These are phyloP conservation scores for Poecilia gillii DNA, from an alignment of 2,797 vertebrate species.

Conservation along the genomic window DNA sequence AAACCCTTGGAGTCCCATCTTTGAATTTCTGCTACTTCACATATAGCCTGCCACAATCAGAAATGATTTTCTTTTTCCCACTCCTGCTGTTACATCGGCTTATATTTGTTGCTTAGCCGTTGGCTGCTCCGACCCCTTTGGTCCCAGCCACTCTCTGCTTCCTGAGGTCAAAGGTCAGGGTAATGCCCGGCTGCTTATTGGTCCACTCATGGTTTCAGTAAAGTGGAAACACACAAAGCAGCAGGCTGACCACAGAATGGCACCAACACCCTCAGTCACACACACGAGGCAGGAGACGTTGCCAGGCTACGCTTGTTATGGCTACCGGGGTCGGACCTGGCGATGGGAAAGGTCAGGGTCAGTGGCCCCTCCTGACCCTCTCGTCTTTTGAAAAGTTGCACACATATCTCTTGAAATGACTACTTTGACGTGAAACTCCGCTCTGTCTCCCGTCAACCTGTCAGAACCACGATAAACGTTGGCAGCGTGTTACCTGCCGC, in stretches of 20 bases:
- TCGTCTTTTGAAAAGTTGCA: slow-evolving; percentile 51
- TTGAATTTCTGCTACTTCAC: slow-evolving; percentile 28
- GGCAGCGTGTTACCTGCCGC: slow-evolving; percentile 17
- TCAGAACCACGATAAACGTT: slow-evolving; percentile 28
- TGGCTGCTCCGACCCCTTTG: slow-evolving; percentile 45
- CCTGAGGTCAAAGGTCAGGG: slow-evolving; percentile 61
- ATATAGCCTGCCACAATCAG: slow-evolving; percentile 11
- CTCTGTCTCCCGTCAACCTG: slow-evolving; percentile 6
- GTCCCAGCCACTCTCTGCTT: slow-evolving; percentile 47
- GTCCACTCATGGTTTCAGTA: slow-evolving; percentile 50
- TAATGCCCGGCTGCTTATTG: slow-evolving; percentile 64
- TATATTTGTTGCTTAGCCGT: slow-evolving; percentile 42
- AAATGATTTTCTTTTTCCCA: background rate
- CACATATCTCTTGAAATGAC: slow-evolving; percentile 28
- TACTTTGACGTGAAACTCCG: slow-evolving; percentile 4
- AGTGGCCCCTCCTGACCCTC: slow-evolving; percentile 49
- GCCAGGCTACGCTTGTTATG: slow-evolving; percentile 25
- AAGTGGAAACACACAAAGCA: slow-evolving; percentile 69
- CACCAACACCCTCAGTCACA: slow-evolving; percentile 40
- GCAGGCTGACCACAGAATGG: slow-evolving; percentile 53
- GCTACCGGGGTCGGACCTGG: slow-evolving; percentile 28
- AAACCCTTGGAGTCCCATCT: slow-evolving; percentile 40
- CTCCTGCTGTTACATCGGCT: background rate
- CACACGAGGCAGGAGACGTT: slow-evolving; percentile 36
- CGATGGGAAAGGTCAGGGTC: slow-evolving; percentile 51